These are phyloP conservation scores for Andrena praecox DNA, from an alignment of 2,888 invertebrate species.

Conservation along the genomic window DNA sequence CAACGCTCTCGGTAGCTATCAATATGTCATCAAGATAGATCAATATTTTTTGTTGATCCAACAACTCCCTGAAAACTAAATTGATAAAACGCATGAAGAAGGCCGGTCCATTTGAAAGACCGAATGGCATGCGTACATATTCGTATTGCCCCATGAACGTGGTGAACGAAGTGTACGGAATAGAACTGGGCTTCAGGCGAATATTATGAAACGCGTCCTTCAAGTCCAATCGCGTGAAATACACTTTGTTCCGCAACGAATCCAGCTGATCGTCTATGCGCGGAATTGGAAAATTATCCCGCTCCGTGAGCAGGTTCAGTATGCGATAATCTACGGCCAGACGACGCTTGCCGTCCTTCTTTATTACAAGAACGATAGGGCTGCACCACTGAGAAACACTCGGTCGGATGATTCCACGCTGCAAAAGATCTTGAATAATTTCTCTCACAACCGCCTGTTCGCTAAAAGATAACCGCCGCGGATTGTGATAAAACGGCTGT, in stretches of 20 bases:
- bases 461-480: too few species aligned
- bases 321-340: slow-evolving; percentile 14
- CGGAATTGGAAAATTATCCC: slow-evolving; percentile 3
- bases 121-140: neutral
- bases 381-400: slow-evolving; percentile 7
- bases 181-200: neutral
- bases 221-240: slow-evolving; percentile 17
- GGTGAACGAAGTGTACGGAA: neutral
- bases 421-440: too few species aligned
- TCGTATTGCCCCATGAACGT: slow-evolving; percentile 12
- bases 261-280: neutral
- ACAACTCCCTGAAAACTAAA: neutral
- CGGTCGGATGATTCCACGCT: neutral
- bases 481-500: too few species aligned
- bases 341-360: neutral
- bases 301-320: neutral
- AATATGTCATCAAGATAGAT: slow-evolving; percentile 2
- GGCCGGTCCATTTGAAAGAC: neutral
- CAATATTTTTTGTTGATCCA: slow-evolving; percentile 7
- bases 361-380: neutral
- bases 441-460: too few species aligned
- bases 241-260: neutral
- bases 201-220: slow-evolving; percentile 13
- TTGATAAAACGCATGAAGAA: slow-evolving; percentile 12
- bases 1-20: slow-evolving; percentile 17